These are phyloP conservation scores for Tenualosa thibaudeaui DNA, from an alignment of 2,797 vertebrate species.

Conservation along the genomic window DNA sequence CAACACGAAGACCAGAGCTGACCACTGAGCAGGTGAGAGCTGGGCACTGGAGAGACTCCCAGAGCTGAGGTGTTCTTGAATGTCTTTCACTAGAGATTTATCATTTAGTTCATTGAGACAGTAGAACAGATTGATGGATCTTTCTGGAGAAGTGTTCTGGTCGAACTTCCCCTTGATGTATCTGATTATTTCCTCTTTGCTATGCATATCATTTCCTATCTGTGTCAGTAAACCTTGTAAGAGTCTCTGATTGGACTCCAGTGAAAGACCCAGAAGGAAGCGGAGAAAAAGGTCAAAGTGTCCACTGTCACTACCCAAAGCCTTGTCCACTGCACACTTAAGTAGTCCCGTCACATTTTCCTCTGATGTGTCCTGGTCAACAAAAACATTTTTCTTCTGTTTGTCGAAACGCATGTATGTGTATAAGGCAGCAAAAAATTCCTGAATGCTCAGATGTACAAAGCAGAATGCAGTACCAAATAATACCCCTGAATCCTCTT, in stretches of 20 bases:
- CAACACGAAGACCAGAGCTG: conserved; percentile 23
- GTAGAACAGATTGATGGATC: conserved; percentile 30
- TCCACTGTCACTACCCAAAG: conserved; percentile 26
- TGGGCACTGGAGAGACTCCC: neutral
- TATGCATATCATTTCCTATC: neutral
- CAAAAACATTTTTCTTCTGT: neutral
- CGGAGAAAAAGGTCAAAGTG: conserved; percentile 22
- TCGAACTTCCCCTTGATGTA: conserved; percentile 32
- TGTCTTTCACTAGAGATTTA: conserved; percentile 18
- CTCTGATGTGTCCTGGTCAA: neutral
- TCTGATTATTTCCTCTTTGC: neutral
- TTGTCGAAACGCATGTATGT: neutral
- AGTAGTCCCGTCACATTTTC: neutral
- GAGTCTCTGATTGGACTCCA: conserved; percentile 25
- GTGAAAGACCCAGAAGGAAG: conserved; percentile 37
- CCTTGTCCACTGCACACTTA: conserved; percentile 34
- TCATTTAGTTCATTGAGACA: conserved; percentile 23
- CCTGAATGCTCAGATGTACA: neutral
- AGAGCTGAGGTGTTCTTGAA: neutral
- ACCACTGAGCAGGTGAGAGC: conserved; percentile 27
- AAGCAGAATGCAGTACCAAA: neutral
- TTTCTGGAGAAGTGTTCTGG: neutral
- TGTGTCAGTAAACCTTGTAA: neutral
- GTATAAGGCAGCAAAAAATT: neutral
- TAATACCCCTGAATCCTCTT: neutral